These are phyloP conservation scores for Ochotona curzoniae DNA, from an alignment of 2,113 vertebrate genomes.

Conservation along the genomic window DNA sequence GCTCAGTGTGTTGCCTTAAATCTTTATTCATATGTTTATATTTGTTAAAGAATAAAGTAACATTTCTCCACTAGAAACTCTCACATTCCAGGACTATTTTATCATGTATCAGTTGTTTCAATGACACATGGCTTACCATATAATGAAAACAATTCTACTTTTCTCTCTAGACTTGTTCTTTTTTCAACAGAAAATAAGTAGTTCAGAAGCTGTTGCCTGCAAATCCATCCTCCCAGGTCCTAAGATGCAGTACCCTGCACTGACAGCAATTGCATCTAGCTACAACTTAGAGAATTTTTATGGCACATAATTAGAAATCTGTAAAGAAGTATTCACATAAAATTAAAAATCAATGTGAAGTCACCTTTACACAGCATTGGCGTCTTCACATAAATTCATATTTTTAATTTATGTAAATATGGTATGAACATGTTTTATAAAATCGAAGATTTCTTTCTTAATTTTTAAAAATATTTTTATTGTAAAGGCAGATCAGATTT, in stretches of 20 bases:
- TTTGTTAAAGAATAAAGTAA: background rate
- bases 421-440: background rate
- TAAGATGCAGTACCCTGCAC: background rate
- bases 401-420: slow-evolving; percentile 23
- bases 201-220: background rate
- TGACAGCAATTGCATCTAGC: background rate
- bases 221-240: background rate
- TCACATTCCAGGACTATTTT: background rate
- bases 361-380: background rate
- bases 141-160: background rate
- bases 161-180: background rate
- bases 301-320: background rate
- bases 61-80: background rate
- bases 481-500: no score
- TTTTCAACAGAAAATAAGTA: slow-evolving; percentile 31
- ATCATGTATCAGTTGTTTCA: background rate
- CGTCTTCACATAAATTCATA: background rate
- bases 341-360: slow-evolving; percentile 43
- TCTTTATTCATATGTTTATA: background rate
- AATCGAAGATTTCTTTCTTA: background rate
- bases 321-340: background rate
- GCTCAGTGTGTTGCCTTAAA: slow-evolving; percentile 15
- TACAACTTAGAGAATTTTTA: slow-evolving; percentile 12
- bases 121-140: background rate
- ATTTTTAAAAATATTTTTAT: no score